phyloP scores from a whole-genome alignment of 2,797 vertebrate species.

The Macropus fuliginosus region DNA sequence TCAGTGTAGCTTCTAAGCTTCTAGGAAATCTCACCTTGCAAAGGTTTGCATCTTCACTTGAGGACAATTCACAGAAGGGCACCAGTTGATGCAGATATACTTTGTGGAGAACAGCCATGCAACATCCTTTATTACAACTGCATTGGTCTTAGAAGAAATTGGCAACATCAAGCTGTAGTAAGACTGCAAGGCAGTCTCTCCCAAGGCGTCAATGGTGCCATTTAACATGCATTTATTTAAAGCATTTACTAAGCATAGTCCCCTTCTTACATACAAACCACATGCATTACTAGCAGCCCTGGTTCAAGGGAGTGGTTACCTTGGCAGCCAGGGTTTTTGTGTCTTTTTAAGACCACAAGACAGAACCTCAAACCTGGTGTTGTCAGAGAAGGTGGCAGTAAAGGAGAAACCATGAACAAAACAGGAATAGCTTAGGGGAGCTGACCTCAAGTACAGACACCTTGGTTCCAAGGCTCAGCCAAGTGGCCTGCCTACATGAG shows the following conservation, averaged over 20 bases:
- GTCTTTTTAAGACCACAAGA: not conserved
- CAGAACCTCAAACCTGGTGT: not conserved
- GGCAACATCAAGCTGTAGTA: conserved; percentile 39
- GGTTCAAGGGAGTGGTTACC: not conserved
- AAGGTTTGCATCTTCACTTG: conserved; percentile 33
- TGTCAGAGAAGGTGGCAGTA: conserved; percentile 36
- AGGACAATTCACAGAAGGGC: conserved; percentile 27
- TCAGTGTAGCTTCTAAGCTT: conserved; percentile 32
- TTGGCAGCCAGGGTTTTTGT: not conserved
- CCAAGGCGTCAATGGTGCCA: conserved; percentile 52
- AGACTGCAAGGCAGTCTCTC: conserved; percentile 28
- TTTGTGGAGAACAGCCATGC: conserved; percentile 28
- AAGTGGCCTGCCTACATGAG: not conserved
- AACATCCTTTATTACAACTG: conserved; percentile 49
- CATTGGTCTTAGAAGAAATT: conserved; percentile 32
- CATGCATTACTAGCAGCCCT: not conserved
- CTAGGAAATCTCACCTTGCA: conserved; percentile 38
- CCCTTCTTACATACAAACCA: conserved; percentile 44
- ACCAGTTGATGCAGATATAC: not conserved
- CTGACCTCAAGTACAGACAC: not conserved
- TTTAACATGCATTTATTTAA: conserved; percentile 39
- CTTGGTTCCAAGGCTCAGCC: not conserved
- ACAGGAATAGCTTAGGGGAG: not conserved
- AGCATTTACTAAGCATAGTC: conserved; percentile 28
- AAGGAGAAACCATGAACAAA: conserved; percentile 46